phyloP scores from a whole-genome alignment of 2,888 invertebrate species.

The Sialis lutaria region DNA sequence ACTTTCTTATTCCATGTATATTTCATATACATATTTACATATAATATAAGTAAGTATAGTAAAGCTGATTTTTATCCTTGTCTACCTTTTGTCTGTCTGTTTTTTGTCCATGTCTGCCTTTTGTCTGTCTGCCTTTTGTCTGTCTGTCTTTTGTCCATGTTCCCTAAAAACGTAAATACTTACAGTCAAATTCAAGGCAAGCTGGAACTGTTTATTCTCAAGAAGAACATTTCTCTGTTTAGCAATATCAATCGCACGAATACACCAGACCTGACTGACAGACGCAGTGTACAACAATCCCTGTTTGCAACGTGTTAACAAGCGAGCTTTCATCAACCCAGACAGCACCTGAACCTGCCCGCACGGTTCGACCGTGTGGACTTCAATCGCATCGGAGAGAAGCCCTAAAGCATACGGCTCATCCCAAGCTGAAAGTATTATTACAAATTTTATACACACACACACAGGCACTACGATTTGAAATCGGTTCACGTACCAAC shows the following conservation, averaged over 20 bases:
- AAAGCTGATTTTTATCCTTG: too few species aligned
- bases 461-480: too few species aligned
- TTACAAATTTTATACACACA: not conserved
- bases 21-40: too few species aligned
- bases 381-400: slow-evolving; percentile 62
- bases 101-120: too few species aligned
- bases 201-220: slow-evolving; percentile 80
- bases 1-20: too few species aligned
- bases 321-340: slow-evolving; percentile 54
- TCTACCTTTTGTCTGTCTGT: too few species aligned
- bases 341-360: slow-evolving; percentile 66
- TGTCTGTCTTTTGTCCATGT: too few species aligned
- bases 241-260: slow-evolving; percentile 62
- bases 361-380: slow-evolving; percentile 64
- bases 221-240: slow-evolving; percentile 72
- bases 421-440: slow-evolving; percentile 60
- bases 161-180: too few species aligned
- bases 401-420: slow-evolving; percentile 83
- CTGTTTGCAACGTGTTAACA: slow-evolving; percentile 54
- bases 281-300: slow-evolving; percentile 80
- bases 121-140: too few species aligned
- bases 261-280: slow-evolving; percentile 73
- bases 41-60: too few species aligned
- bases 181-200: slow-evolving; percentile 82
- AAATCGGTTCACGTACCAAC: slow-evolving; percentile 31